Conservation (phyloP, 2,888 invertebrate species). For the Mamestra brassicae region DNA sequence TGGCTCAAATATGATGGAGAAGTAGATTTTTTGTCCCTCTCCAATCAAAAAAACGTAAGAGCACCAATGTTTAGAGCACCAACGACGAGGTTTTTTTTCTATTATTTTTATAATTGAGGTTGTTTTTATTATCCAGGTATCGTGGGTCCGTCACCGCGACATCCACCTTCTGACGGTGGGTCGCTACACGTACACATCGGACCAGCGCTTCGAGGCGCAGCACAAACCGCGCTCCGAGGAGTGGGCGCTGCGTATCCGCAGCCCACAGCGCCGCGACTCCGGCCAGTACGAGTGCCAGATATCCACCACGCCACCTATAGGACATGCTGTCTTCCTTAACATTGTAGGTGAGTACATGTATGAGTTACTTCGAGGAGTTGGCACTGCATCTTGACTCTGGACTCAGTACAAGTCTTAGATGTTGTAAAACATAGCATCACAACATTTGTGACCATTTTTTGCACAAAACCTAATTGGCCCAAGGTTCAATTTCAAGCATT, state of each 20-base stretch:
- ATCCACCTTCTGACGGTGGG: constrained; percentile 97
- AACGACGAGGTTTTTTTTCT: too few relatives aligned
- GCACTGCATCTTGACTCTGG: neutral
- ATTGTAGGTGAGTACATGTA: constrained; percentile 94
- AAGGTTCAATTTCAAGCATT: neutral
- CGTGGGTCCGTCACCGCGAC: constrained; percentile 97
- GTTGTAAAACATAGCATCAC: too few relatives aligned
- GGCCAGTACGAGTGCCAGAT: constrained; percentile 98
- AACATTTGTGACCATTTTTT: neutral
- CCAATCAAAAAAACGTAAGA: too few relatives aligned
- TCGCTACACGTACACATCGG: constrained; percentile 96
- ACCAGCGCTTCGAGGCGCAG: constrained; percentile 95
- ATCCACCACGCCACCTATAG: constrained; percentile 96
- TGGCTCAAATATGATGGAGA: too few relatives aligned
- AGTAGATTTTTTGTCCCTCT: too few relatives aligned
- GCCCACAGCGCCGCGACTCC: constrained; percentile 95
- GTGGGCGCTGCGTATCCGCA: constrained; percentile 94
- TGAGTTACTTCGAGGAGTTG: neutral
- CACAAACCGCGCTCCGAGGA: constrained; percentile 97
- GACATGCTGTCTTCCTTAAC: constrained; percentile 95
- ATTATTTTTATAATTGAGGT: neutral
- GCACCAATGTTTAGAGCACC: too few relatives aligned
- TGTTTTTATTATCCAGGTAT: constrained; percentile 91
- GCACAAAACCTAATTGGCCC: neutral
- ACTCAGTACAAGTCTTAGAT: neutral